Evolutionary conservation across 92 coral and sea anemone species (phyloP).

Genomic region (Chrysogorgia sp.): DNA sequence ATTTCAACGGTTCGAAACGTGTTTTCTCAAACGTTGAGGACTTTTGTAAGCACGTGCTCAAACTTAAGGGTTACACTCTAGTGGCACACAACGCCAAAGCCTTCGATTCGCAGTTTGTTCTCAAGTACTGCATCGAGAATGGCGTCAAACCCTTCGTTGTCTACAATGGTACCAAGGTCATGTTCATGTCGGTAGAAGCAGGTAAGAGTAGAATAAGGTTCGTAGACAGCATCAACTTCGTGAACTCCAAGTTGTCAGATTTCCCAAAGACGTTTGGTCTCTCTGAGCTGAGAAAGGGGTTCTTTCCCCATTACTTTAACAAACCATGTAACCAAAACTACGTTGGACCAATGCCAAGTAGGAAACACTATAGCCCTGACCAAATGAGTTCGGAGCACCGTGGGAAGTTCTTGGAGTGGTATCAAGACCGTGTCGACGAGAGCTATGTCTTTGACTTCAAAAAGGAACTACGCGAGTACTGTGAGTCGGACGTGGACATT

Average conservation of each 20-base stretch:
- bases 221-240: constrained; percentile 17
- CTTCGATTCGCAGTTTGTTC: constrained; percentile 19
- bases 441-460: constrained; percentile 10
- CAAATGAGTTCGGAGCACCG: neutral
- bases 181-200: constrained; percentile 1
- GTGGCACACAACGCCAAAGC: constrained; percentile 31
- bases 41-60: neutral
- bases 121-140: neutral
- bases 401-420: constrained; percentile 13
- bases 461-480: constrained; percentile 1
- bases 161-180: constrained; percentile 17
- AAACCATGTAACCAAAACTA: constrained; percentile 10
- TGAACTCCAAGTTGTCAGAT: neutral
- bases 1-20: constrained; percentile 16
- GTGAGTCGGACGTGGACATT: constrained; percentile 7
- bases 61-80: constrained; percentile 11
- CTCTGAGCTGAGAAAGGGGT: neutral
- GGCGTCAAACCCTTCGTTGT: neutral
- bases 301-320: constrained; percentile 15
- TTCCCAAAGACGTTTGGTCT: constrained; percentile 25
- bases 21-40: neutral
- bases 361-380: neutral
- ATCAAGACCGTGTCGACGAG: neutral
- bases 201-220: neutral
- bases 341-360: constrained; percentile 18